Conservation (phyloP, 2,113 vertebrate genomes). For the Rafetus swinhoei region DNA sequence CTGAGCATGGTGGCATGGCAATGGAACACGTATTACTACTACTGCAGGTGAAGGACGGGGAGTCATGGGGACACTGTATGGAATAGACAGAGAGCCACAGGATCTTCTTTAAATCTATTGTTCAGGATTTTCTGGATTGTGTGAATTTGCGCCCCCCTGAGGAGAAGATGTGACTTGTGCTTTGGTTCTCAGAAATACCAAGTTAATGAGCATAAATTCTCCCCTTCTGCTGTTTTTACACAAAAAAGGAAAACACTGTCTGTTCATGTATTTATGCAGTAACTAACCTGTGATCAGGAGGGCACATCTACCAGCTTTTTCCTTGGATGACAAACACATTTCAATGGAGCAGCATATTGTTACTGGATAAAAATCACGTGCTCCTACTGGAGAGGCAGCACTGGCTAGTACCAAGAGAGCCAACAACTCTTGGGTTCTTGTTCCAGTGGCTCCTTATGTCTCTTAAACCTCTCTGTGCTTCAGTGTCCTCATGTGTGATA, state of each 20-base stretch:
- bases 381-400: not conserved
- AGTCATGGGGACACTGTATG: not conserved
- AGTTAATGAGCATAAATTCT: not conserved
- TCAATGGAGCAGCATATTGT: not conserved
- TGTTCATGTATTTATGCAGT: not conserved
- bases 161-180: not conserved
- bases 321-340: not conserved
- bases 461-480: not conserved
- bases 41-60: not conserved
- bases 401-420: not conserved
- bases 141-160: not conserved
- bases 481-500: not conserved
- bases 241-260: not conserved
- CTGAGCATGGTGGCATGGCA: not conserved
- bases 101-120: not conserved
- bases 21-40: not conserved
- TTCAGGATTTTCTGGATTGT: not conserved
- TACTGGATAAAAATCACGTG: not conserved
- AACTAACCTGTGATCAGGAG: not conserved
- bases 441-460: not conserved
- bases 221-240: not conserved
- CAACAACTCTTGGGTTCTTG: not conserved
- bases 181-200: not conserved
- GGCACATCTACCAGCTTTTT: not conserved
- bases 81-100: not conserved